Conservation (phyloP, 2,888 invertebrate species). For the Papilio gigon region DNA sequence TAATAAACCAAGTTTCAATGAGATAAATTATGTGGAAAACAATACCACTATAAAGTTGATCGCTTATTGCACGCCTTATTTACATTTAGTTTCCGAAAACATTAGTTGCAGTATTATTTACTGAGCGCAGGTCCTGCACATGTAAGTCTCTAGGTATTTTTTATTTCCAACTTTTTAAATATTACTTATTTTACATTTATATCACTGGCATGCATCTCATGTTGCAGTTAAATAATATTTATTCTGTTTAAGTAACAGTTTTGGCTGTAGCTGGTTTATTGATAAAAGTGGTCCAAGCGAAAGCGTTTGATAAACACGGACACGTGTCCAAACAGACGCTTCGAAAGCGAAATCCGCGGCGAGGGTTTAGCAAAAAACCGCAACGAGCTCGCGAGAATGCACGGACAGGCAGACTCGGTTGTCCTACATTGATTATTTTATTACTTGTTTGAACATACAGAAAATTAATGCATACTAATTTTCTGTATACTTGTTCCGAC, state of each 20-base stretch:
- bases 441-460: not conserved
- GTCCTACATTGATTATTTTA: slow-evolving; percentile 4
- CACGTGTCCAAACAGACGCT: slow-evolving; percentile 23
- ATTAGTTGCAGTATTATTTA: not conserved
- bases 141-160: too few species aligned
- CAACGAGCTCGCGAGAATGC: slow-evolving; percentile 9
- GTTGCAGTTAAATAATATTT: not conserved
- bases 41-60: not conserved
- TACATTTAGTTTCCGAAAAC: not conserved
- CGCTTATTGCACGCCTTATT: not conserved
- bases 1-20: not conserved
- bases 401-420: not conserved
- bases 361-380: slow-evolving; percentile 25
- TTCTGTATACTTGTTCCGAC: too few species aligned
- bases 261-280: not conserved
- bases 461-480: too few species aligned
- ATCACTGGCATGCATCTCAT: too few species aligned
- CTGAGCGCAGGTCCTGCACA: too few species aligned
- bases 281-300: slow-evolving; percentile 25
- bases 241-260: not conserved
- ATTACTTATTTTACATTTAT: too few species aligned
- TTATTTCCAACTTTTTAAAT: not conserved
- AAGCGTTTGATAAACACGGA: slow-evolving; percentile 26
- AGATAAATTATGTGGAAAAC: not conserved
- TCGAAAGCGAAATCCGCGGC: slow-evolving; percentile 35